These are phyloP conservation scores for Lampropteryx suffumata DNA, from an alignment of 2,888 invertebrate species.

Conservation along the genomic window DNA sequence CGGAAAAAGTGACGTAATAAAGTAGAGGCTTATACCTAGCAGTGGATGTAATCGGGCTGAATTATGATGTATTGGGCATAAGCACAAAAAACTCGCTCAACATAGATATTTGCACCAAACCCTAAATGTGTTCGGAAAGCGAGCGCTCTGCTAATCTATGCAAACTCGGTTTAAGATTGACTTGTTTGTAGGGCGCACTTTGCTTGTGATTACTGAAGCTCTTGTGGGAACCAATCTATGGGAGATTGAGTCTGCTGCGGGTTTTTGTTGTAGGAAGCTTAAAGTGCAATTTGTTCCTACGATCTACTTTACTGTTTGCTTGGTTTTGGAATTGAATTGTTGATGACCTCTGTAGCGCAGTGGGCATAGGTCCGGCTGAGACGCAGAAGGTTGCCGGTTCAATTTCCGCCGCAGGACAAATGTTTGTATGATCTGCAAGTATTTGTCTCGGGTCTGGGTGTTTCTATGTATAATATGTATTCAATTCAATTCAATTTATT, in stretches of 20 bases:
- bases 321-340: no score
- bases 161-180: constrained; percentile 73
- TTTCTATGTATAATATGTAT: no score
- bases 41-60: no score
- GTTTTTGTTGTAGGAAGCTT: constrained; percentile 20
- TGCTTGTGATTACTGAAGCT: constrained; percentile 52
- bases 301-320: background rate
- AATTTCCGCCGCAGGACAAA: no score
- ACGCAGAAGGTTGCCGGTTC: no score
- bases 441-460: no score
- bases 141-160: constrained; percentile 70
- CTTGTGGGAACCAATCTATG: constrained; percentile 50
- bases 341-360: no score
- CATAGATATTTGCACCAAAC: constrained; percentile 38
- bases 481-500: no score
- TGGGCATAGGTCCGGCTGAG: no score
- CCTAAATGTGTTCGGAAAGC: constrained; percentile 57
- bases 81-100: background rate
- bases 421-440: no score
- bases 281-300: constrained; percentile 18
- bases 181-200: constrained; percentile 69
- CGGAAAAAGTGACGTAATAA: no score
- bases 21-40: no score
- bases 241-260: constrained; percentile 37
- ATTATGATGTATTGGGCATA: background rate